Conservation (phyloP, 2,797 vertebrate genomes). For the Leuciscus waleckii region DNA sequence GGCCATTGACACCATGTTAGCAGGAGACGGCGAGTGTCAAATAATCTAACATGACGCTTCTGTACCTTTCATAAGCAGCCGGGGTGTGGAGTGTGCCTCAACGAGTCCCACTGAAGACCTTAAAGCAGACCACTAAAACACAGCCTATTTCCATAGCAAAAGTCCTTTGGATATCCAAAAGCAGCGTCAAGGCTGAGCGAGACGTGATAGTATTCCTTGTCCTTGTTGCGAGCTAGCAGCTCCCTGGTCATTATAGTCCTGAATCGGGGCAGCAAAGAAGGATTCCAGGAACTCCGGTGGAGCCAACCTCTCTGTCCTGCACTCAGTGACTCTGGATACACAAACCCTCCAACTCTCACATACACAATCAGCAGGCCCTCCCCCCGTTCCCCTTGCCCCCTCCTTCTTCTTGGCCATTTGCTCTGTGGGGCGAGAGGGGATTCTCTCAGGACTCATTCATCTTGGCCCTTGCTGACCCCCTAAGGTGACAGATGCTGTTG, state of each 20-base stretch:
- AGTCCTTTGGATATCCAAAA: conserved; percentile 38
- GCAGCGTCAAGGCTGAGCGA: background rate
- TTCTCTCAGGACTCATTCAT: conserved; percentile 95
- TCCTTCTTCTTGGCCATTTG: conserved; percentile 96
- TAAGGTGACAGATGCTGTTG: conserved; percentile 96
- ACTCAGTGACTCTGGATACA: conserved; percentile 58
- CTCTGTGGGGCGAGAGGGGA: conserved; percentile 78
- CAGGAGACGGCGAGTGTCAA: conserved; percentile 61
- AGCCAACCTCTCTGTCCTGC: conserved; percentile 66
- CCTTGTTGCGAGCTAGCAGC: background rate
- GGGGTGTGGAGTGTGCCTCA: conserved; percentile 39
- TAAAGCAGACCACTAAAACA: conserved; percentile 9
- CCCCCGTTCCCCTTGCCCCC: conserved; percentile 78
- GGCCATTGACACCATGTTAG: conserved; percentile 69
- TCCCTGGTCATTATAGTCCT: conserved; percentile 77
- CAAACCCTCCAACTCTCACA: conserved; percentile 63
- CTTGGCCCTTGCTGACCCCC: conserved; percentile 87
- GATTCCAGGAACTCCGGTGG: conserved; percentile 67
- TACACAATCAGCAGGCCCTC: conserved; percentile 66
- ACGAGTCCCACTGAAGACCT: conserved; percentile 23
- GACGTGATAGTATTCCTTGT: conserved; percentile 24
- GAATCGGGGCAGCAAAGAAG: conserved; percentile 82
- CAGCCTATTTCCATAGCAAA: conserved; percentile 60
- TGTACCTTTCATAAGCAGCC: conserved; percentile 75
- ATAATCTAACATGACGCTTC: conserved; percentile 50